Percentiles rank a stretch among this genome's conserved stretches.
phyloP scores from a whole-genome alignment of 2,888 invertebrate species.

The Neuroscelio doddi region DNA sequence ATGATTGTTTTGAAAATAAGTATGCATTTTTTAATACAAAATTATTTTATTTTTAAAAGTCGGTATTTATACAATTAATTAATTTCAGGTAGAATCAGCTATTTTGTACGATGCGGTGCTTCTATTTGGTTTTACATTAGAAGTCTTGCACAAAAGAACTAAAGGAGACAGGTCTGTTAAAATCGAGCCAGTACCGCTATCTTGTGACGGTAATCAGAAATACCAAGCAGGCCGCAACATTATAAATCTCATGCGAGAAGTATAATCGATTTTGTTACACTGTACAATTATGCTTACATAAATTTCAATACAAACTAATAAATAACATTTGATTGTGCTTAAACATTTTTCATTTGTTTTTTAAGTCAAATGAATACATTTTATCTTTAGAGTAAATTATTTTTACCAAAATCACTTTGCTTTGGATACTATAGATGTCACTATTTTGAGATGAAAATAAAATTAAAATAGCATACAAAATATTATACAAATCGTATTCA shows the following conservation, averaged over 20 bases:
- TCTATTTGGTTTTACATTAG: slow-evolving; percentile 83
- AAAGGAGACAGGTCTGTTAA: slow-evolving; percentile 31
- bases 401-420: neutral
- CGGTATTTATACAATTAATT: neutral
- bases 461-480: too few relatives aligned
- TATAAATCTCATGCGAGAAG: slow-evolving; percentile 55
- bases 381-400: neutral
- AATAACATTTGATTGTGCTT: too few relatives aligned
- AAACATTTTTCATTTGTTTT: neutral
- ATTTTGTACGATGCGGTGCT: slow-evolving; percentile 89
- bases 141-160: slow-evolving; percentile 74
- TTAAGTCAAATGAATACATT: neutral
- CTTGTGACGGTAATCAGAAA: slow-evolving; percentile 69
- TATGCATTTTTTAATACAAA: too few relatives aligned
- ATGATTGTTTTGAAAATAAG: too few relatives aligned
- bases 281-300: too few relatives aligned
- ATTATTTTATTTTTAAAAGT: too few relatives aligned
- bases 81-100: slow-evolving; percentile 79
- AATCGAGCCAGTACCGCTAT: slow-evolving; percentile 64
- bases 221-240: slow-evolving; percentile 60
- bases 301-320: too few relatives aligned
- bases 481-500: too few relatives aligned
- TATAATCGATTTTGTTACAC: slow-evolving; percentile 38
- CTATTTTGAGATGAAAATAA: neutral
- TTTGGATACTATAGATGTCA: neutral